Percentiles rank a stretch among this genome's conserved stretches.
Conservation (phyloP, 2,113 vertebrate genomes). For the zebrafish (Danio rerio) region DNA sequence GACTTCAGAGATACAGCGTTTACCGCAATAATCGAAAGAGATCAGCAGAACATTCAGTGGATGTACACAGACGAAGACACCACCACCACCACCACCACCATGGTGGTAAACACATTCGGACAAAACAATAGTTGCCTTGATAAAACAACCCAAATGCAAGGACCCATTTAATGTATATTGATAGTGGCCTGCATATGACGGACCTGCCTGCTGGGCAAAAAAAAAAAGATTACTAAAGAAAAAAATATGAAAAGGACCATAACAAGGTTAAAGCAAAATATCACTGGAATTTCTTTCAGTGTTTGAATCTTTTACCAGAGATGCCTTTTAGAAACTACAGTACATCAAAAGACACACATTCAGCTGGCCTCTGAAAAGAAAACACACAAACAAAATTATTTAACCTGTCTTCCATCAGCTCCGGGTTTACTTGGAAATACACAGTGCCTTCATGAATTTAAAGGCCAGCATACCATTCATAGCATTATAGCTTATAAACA, state of each 20-base stretch:
- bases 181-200: constrained; percentile 41
- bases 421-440: constrained; percentile 47
- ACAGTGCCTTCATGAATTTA: constrained; percentile 49
- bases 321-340: constrained; percentile 67
- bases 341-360: constrained; percentile 64
- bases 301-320: constrained; percentile 55
- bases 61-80: constrained; percentile 67
- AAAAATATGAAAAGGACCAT: constrained; percentile 58
- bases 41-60: constrained; percentile 76
- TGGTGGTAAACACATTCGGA: constrained; percentile 81
- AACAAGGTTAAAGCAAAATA: constrained; percentile 51
- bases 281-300: constrained; percentile 60
- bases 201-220: constrained; percentile 48
- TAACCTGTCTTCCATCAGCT: constrained; percentile 38
- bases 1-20: constrained; percentile 84
- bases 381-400: constrained; percentile 34
- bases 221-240: constrained; percentile 40
- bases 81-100: constrained; percentile 82
- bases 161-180: constrained; percentile 70
- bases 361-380: constrained; percentile 74
- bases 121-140: constrained; percentile 77
- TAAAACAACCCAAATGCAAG: constrained; percentile 57
- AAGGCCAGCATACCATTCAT: background rate
- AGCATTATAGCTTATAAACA: background rate
- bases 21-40: constrained; percentile 81